Evolutionary conservation across 2,888 invertebrate genomes (phyloP).

Genomic region (Pachydiplax longipennis): DNA sequence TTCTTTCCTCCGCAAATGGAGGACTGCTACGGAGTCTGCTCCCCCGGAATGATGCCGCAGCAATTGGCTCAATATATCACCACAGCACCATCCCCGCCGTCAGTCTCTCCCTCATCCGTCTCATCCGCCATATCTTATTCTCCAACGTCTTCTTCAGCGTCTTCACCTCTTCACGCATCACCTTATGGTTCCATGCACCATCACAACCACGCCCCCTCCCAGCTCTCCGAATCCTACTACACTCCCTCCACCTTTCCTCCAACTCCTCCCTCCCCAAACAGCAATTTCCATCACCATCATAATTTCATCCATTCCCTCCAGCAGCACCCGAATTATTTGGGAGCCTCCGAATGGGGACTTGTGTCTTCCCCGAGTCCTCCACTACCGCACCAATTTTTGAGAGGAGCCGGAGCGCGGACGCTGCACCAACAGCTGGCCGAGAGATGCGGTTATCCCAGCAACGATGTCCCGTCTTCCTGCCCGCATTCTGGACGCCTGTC

Average conservation of each 20-base stretch:
- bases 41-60: neutral
- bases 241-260: neutral
- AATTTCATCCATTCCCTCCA: neutral
- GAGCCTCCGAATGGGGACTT: slow-evolving; percentile 16
- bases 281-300: neutral
- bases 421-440: neutral
- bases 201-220: neutral
- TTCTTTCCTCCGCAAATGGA: neutral
- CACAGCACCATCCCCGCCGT: neutral
- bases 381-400: neutral
- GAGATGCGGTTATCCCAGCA: neutral
- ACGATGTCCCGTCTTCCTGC: neutral
- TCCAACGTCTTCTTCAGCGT: slow-evolving; percentile 14
- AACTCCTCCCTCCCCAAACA: neutral
- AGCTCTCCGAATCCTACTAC: neutral
- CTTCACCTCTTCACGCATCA: slow-evolving; percentile 10
- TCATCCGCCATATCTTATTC: slow-evolving; percentile 26
- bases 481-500: neutral
- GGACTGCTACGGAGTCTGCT: slow-evolving; percentile 12
- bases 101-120: slow-evolving; percentile 5
- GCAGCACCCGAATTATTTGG: neutral
- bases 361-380: neutral
- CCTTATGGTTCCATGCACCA: neutral
- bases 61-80: neutral
- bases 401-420: neutral